Percentiles rank a stretch among this genome's conserved stretches.
These are phyloP conservation scores for Centropristis striata DNA, from an alignment of 2,113 vertebrate species.

Conservation along the genomic window DNA sequence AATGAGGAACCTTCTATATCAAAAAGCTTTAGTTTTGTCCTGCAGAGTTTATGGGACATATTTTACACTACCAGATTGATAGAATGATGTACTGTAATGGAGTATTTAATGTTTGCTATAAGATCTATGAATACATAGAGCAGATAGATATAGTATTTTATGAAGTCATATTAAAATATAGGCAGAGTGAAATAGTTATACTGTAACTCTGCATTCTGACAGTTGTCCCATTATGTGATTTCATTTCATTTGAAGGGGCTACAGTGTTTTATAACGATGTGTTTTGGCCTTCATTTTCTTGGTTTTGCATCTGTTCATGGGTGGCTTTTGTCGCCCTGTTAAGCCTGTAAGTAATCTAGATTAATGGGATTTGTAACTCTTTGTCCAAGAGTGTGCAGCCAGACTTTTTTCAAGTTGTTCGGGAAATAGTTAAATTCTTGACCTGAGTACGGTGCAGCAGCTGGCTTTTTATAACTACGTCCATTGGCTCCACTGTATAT, in stretches of 20 bases:
- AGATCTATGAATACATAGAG: constrained; percentile 52
- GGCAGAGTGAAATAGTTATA: constrained; percentile 36
- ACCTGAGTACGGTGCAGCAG: constrained; percentile 23
- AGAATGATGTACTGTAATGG: constrained; percentile 70
- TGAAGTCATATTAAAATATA: constrained; percentile 53
- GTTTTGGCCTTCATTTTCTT: constrained; percentile 32
- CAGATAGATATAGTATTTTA: constrained; percentile 49
- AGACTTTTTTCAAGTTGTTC: constrained; percentile 49
- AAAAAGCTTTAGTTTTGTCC: constrained; percentile 58
- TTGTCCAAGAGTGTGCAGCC: constrained; percentile 10
- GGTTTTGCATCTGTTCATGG: constrained; percentile 9
- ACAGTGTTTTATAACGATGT: constrained; percentile 35
- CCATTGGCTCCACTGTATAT: constrained; percentile 35
- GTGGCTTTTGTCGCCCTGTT: constrained; percentile 31
- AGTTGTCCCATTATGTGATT: constrained; percentile 58
- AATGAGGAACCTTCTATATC: constrained; percentile 50
- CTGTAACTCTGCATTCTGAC: constrained; percentile 36
- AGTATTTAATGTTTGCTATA: constrained; percentile 67
- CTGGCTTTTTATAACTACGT: constrained; percentile 19
- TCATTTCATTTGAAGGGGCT: constrained; percentile 37
- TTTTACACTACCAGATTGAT: constrained; percentile 76
- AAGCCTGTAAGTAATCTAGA: constrained; percentile 49
- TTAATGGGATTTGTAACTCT: constrained; percentile 45
- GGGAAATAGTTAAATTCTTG: constrained; percentile 47
- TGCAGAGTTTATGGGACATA: constrained; percentile 47